A percentile compares a stretch with the other conserved stretches of the same genome.
These are phyloP conservation scores for Pyrgus malvae DNA, from an alignment of 2,888 invertebrate species.

Conservation along the genomic window DNA sequence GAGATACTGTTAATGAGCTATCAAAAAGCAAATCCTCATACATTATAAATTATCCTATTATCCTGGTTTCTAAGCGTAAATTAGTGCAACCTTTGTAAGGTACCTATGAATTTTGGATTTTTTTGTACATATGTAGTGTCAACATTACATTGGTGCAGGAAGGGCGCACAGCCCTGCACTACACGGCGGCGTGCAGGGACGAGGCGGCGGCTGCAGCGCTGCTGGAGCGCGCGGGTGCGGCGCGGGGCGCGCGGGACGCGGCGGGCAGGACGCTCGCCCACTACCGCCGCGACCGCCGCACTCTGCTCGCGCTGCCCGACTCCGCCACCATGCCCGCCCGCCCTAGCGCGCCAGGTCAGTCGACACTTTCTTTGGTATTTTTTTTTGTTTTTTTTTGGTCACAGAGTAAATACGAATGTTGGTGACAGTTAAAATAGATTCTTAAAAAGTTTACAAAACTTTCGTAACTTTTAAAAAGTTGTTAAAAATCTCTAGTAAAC, in stretches of 20 bases:
- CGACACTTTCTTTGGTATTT: not conserved
- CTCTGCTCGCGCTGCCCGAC: constrained; percentile 61
- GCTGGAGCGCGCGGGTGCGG: constrained; percentile 91
- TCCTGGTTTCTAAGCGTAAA: too few relatives aligned
- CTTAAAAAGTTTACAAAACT: too few relatives aligned
- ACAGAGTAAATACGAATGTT: not conserved
- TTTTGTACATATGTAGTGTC: too few relatives aligned
- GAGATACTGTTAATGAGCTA: too few relatives aligned
- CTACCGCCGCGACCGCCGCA: constrained; percentile 69
- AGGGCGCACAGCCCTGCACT: constrained; percentile 90
- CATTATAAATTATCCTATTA: too few relatives aligned
- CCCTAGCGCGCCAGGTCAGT: constrained; percentile 61
- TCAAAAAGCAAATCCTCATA: too few relatives aligned
- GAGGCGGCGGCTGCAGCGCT: constrained; percentile 88
- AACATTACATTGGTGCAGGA: constrained; percentile 46
- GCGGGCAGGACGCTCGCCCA: constrained; percentile 74
- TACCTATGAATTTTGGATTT: too few relatives aligned
- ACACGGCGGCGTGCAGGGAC: constrained; percentile 89
- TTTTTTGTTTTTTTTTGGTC: not conserved
- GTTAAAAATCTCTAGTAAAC: too few relatives aligned
- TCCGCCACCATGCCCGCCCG: constrained; percentile 57
- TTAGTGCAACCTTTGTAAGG: too few relatives aligned
- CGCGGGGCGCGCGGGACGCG: constrained; percentile 90
- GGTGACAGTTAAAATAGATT: too few relatives aligned
- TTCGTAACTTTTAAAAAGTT: too few relatives aligned